These are phyloP conservation scores for Pogonognathellus flavescens DNA, from an alignment of 1,140 invertebrate genomes.

Conservation along the genomic window DNA sequence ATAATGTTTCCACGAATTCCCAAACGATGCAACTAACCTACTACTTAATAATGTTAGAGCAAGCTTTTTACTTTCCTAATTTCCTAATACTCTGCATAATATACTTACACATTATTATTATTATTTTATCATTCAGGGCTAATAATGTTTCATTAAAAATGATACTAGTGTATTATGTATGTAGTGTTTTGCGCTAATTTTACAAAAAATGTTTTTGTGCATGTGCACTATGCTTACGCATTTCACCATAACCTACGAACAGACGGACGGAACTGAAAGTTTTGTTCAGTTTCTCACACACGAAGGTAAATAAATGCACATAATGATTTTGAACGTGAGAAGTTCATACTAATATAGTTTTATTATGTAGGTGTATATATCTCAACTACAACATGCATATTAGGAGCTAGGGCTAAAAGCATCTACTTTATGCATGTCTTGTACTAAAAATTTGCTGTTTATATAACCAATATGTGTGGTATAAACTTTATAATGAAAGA, in stretches of 20 bases:
- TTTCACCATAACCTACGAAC: too few species aligned
- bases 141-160: not conserved
- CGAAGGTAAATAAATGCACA: not conserved
- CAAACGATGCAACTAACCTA: not conserved
- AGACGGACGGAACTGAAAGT: constrained; percentile 18
- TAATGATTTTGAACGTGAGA: not conserved
- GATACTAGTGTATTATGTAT: not conserved
- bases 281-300: not conserved
- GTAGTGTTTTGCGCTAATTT: constrained; percentile 8
- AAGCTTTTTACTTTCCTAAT: not conserved
- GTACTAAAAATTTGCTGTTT: too few species aligned
- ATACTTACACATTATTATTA: too few species aligned
- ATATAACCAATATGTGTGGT: too few species aligned
- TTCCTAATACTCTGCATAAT: not conserved
- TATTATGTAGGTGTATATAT: too few species aligned
- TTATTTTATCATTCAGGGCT: too few species aligned
- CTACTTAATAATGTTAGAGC: too few species aligned
- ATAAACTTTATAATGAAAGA: too few species aligned
- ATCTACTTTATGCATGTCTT: too few species aligned
- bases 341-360: too few species aligned
- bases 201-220: not conserved
- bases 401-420: too few species aligned
- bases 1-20: not conserved
- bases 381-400: too few species aligned
- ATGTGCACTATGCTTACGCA: constrained; percentile 14